These are phyloP conservation scores for Pseudoips prasinana DNA, from an alignment of 2,888 invertebrate genomes.

Conservation along the genomic window DNA sequence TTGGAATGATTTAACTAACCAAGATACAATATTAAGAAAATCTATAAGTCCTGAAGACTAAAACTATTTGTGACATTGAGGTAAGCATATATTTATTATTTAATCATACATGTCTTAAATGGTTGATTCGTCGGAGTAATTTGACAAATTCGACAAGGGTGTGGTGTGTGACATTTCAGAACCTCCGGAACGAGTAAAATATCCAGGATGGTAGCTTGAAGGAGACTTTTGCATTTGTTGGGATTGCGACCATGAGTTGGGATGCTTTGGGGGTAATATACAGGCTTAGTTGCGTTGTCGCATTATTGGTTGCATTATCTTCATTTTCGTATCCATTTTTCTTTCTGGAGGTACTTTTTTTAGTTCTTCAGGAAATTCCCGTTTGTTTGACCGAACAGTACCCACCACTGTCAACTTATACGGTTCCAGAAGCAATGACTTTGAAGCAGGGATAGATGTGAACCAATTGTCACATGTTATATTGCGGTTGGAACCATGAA, in stretches of 20 bases:
- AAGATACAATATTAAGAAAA: constrained; percentile 29
- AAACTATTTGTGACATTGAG: constrained; percentile 23
- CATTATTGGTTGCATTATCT: background rate
- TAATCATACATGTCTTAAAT: constrained; percentile 18
- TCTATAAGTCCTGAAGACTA: constrained; percentile 26
- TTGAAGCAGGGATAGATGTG: no score
- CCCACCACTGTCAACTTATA: constrained; percentile 11
- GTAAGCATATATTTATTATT: constrained; percentile 18
- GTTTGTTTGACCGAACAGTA: no score
- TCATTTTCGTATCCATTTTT: background rate
- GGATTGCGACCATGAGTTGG: constrained; percentile 14
- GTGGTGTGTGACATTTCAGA: constrained; percentile 14
- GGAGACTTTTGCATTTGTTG: constrained; percentile 10
- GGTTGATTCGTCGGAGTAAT: constrained; percentile 13
- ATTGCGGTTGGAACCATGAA: no score
- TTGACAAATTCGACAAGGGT: constrained; percentile 14
- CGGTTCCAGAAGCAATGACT: no score
- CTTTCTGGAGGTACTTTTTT: background rate
- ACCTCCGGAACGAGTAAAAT: constrained; percentile 13
- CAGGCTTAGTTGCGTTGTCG: constrained; percentile 11
- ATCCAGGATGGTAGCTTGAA: constrained; percentile 15
- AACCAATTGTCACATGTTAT: no score
- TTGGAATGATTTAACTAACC: constrained; percentile 20
- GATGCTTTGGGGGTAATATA: constrained; percentile 16
- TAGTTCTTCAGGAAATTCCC: no score